Conservation (phyloP, 30 jellyfish, hydroid and myxozoan genomes). For the Aurelia sp. region DNA sequence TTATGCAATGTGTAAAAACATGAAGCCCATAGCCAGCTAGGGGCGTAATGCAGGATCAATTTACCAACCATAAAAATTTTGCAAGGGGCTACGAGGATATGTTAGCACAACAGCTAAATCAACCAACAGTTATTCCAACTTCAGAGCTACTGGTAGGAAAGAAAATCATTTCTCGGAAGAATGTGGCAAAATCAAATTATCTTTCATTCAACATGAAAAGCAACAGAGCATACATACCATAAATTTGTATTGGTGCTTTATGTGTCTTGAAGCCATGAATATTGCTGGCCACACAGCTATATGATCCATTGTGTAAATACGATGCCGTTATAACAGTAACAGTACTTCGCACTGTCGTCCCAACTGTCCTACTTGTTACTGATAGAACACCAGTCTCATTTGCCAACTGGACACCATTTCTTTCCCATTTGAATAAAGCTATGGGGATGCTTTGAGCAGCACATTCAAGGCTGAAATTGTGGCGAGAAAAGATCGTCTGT, state of each 20-base stretch:
- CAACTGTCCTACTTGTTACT: background rate
- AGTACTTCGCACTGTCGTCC: conserved; percentile 20
- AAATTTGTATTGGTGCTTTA: conserved; percentile 43
- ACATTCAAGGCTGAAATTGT: conserved; percentile 34
- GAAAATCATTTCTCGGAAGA: no score
- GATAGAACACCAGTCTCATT: conserved; percentile 1
- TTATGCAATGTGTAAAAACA: no score
- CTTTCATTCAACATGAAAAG: background rate
- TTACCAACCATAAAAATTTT: no score
- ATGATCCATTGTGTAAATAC: conserved; percentile 57
- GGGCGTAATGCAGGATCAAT: no score
- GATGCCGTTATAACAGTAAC: conserved; percentile 16
- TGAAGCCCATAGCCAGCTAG: no score
- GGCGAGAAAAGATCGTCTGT: conserved; percentile 22
- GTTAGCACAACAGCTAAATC: no score
- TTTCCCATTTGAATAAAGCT: conserved; percentile 40
- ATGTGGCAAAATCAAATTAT: background rate
- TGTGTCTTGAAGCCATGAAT: conserved; percentile 43
- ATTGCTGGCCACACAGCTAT: conserved; percentile 53
- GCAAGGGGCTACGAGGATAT: no score
- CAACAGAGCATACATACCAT: conserved; percentile 19
- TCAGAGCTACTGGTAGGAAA: no score
- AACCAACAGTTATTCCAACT: no score
- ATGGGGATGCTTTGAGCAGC: conserved; percentile 38
- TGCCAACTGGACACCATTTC: conserved; percentile 7